phyloP scores from a whole-genome alignment of 2,113 vertebrate genomes.

The Channa maculata region DNA sequence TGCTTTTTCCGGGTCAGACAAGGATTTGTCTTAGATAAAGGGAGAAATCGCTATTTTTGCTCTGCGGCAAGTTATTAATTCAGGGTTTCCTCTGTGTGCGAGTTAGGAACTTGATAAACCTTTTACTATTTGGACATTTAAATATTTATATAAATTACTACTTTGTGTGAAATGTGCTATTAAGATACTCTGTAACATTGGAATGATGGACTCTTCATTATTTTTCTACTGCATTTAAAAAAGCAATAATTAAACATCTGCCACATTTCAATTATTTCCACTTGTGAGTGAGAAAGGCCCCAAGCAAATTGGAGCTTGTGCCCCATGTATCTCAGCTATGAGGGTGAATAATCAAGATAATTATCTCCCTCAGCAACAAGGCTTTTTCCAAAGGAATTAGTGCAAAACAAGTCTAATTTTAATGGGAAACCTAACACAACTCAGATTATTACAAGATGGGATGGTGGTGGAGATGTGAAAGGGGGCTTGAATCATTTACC shows the following conservation, averaged over 20 bases:
- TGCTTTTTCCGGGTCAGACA: background rate
- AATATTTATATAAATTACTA: conserved; percentile 53
- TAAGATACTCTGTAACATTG: conserved; percentile 52
- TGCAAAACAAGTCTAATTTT: conserved; percentile 80
- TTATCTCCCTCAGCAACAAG: conserved; percentile 80
- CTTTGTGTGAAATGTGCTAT: conserved; percentile 49
- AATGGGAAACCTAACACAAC: conserved; percentile 68
- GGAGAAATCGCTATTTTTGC: background rate
- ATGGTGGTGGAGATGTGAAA: conserved; percentile 17
- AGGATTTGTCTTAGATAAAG: conserved; percentile 23
- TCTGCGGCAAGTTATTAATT: conserved; percentile 1
- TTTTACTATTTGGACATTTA: conserved; percentile 52
- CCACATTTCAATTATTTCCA: conserved; percentile 81
- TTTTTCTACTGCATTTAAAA: conserved; percentile 71
- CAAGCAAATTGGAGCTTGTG: conserved; percentile 70
- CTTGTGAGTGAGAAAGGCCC: conserved; percentile 75
- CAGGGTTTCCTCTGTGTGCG: background rate
- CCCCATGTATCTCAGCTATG: conserved; percentile 70
- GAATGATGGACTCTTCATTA: conserved; percentile 70
- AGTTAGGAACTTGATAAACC: conserved; percentile 54
- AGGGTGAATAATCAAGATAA: conserved; percentile 84
- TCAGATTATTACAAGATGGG: conserved; percentile 61
- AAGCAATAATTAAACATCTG: conserved; percentile 82
- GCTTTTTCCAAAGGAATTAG: conserved; percentile 73
- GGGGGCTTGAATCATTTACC: conserved; percentile 48